Evolutionary conservation across 1,140 invertebrate genomes (phyloP), one percentile per base, ranked within the genome.

Genomic region (Apis dorsata): DNA sequence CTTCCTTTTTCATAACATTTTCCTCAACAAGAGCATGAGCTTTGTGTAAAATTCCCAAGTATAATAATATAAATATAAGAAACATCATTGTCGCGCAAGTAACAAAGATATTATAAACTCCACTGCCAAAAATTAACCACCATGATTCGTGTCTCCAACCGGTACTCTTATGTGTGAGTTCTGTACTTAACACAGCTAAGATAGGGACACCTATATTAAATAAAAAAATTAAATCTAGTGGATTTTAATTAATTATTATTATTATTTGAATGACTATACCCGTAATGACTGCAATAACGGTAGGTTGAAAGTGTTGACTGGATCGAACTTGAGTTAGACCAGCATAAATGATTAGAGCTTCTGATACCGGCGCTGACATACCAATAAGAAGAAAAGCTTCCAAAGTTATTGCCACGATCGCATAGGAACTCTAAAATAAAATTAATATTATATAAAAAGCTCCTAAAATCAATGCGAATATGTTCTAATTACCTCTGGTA

Each of bases 301-400:
- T 95, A 44, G 94, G 94, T 81, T 95, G 95, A 85, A 95, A 92
- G 83, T 94, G 93, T 83, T 94, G 92, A 81, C 93, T 92, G 28
- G 92, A 89, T 90, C 93, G 94, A 44, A 95, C 88, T 84, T 95
- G 93, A 13, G 94, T 93, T n/a, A 95, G 85, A 86, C 95, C 94
- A 9, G 95, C 94, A 77, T 95, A 95, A 34, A 95, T 93, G 75
- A 95, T 95, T 4, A 95, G 90, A 57, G 95, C 92, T 85, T 95
- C 95, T 17, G 95, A 95, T 77, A 95, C 92, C 74, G 95, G 95
- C 12, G 95, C 94, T 5, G 95, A 95, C 90, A 95, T 93, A 1
- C 94, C 94, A 53, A 95, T 91, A 8, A 95, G 91, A 11, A 95
- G 89, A 81, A 95, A 94, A 59, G 94, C 92, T 91, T 95, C 94